Evolutionary conservation across 2,113 vertebrate genomes (phyloP).

Genomic region (Rostratula benghalensis): DNA sequence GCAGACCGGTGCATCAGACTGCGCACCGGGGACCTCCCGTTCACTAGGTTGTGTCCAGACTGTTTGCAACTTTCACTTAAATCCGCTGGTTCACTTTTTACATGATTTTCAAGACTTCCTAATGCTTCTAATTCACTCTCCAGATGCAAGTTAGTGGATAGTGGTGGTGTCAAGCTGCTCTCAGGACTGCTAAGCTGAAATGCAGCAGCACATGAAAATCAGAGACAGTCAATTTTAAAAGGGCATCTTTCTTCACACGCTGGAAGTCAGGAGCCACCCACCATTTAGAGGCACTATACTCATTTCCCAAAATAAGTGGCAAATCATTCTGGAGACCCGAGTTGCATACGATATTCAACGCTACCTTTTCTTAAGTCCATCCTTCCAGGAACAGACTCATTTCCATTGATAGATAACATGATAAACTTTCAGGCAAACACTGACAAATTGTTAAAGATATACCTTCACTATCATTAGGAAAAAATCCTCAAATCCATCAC

Average conservation of each 20-base stretch:
- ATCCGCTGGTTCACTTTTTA: slow-evolving; percentile 86
- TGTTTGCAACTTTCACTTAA: slow-evolving; percentile 78
- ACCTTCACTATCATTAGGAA: background rate
- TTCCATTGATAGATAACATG: background rate
- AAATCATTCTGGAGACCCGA: background rate
- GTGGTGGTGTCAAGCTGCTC: slow-evolving; percentile 86
- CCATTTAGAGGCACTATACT: fast-evolving
- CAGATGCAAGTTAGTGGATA: slow-evolving; percentile 78
- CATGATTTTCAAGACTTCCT: slow-evolving; percentile 82
- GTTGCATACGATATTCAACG: background rate
- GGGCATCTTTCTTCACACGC: background rate
- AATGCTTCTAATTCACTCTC: slow-evolving; percentile 86
- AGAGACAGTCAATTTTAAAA: background rate
- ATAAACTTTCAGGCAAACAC: background rate
- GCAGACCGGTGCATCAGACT: slow-evolving; percentile 77
- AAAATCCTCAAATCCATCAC: background rate
- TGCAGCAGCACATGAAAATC: background rate
- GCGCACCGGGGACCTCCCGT: slow-evolving; percentile 82
- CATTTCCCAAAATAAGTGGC: background rate
- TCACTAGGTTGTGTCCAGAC: slow-evolving; percentile 79
- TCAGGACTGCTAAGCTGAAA: slow-evolving; percentile 94
- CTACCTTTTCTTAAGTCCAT: background rate
- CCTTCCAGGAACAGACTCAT: background rate
- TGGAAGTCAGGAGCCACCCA: background rate
- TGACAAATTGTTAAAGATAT: background rate